Conservation (phyloP, 2,113 vertebrate genomes). For the Egretta garzetta region DNA sequence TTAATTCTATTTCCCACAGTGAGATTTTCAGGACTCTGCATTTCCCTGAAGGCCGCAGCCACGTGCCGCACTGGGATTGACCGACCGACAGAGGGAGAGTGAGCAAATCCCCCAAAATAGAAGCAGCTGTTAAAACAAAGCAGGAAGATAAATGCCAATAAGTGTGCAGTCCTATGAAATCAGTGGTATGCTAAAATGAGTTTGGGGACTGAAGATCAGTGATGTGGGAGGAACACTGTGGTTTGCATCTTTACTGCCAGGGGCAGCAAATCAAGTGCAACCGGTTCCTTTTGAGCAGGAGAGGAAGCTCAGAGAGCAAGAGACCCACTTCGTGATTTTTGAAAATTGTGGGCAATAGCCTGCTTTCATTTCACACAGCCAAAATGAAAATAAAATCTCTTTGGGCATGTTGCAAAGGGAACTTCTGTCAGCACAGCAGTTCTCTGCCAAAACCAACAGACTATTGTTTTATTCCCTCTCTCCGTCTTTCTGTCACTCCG, state of each 20-base stretch:
- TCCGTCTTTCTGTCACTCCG: not conserved
- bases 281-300: not conserved
- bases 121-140: not conserved
- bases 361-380: not conserved
- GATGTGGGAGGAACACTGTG: not conserved
- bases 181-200: not conserved
- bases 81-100: not conserved
- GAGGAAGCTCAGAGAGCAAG: not conserved
- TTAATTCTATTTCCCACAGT: not conserved
- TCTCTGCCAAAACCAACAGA: not conserved
- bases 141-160: not conserved
- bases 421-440: not conserved
- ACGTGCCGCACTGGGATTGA: rapidly evolving
- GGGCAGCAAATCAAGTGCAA: not conserved
- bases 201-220: not conserved
- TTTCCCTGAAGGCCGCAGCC: not conserved
- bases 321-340: not conserved
- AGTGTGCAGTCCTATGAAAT: not conserved
- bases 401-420: not conserved
- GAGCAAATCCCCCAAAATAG: rapidly evolving
- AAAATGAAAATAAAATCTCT: not conserved
- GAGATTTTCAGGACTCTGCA: not conserved
- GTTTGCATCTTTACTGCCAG: not conserved
- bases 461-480: not conserved
- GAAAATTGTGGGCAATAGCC: not conserved